These are phyloP conservation scores for Cyprinodon variegatus DNA, from an alignment of 2,113 vertebrate genomes.

Conservation along the genomic window DNA sequence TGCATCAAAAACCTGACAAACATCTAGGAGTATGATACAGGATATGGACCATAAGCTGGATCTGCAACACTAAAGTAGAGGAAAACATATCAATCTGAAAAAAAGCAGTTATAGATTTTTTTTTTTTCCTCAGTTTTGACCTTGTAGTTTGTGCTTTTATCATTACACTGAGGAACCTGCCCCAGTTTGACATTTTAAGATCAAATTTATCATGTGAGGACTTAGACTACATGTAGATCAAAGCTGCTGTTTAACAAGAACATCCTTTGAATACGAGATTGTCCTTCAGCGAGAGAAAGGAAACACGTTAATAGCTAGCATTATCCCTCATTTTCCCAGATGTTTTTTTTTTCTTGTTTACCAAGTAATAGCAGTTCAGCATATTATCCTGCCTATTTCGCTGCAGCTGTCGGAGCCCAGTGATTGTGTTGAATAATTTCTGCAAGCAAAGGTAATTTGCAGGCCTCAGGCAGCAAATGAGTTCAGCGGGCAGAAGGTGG, in stretches of 20 bases:
- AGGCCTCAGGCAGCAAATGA: not conserved
- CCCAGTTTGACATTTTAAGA: not conserved
- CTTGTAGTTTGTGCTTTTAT: not conserved
- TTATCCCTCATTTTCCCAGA: not conserved
- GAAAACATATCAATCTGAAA: conserved; percentile 4
- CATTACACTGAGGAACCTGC: not conserved
- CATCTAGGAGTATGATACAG: not conserved
- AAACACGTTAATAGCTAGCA: not conserved
- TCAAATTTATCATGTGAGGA: not conserved
- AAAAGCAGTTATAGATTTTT: not conserved
- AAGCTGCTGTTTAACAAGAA: not conserved
- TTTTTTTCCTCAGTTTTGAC: not conserved
- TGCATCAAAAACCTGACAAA: conserved; percentile 31
- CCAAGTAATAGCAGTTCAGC: not conserved
- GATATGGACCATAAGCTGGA: conserved; percentile 1
- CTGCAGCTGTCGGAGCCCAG: not conserved
- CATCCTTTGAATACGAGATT: not conserved
- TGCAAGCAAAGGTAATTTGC: conserved; percentile 6
- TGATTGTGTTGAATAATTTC: conserved; percentile 6
- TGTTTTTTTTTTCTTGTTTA: conserved; percentile 3
- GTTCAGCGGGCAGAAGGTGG: not conserved
- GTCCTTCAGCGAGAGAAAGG: not conserved
- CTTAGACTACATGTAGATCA: not conserved
- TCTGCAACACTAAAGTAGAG: conserved; percentile 13
- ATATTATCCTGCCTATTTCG: not conserved